A percentile compares a stretch with the other conserved stretches of the same genome.
These are phyloP conservation scores for Omphaloscelis lunosa DNA, from an alignment of 2,888 invertebrate species.

Conservation along the genomic window DNA sequence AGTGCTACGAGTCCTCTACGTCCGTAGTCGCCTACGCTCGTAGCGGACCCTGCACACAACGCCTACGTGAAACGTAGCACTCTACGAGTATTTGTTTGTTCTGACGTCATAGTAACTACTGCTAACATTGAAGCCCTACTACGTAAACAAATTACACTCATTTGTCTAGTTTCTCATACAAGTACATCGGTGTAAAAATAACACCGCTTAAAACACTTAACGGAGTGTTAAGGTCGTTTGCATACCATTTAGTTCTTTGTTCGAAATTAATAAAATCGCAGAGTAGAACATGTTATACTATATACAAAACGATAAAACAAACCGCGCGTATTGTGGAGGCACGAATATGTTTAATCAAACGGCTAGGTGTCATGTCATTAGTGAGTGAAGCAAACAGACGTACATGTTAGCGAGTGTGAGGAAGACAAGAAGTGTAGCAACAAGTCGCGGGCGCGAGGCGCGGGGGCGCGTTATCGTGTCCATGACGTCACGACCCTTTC, in stretches of 20 bases:
- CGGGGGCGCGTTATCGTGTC: constrained; percentile 86
- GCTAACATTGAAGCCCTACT: constrained; percentile 46
- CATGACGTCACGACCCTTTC: constrained; percentile 91
- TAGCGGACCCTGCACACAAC: constrained; percentile 64
- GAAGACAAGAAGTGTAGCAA: constrained; percentile 83
- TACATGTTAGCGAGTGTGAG: constrained; percentile 67
- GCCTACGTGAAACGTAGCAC: constrained; percentile 68
- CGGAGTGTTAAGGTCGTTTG: constrained; percentile 44
- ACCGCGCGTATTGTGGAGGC: constrained; percentile 70
- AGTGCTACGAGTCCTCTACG: constrained; percentile 66
- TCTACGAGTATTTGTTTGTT: constrained; percentile 44
- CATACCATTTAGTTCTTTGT: constrained; percentile 65
- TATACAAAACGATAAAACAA: constrained; percentile 72
- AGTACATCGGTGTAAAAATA: constrained; percentile 42
- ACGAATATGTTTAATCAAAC: constrained; percentile 77
- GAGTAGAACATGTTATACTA: constrained; percentile 67
- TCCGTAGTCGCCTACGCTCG: constrained; percentile 68
- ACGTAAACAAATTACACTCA: constrained; percentile 49
- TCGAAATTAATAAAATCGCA: constrained; percentile 65
- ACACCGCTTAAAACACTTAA: constrained; percentile 37
- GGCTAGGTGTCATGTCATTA: constrained; percentile 78
- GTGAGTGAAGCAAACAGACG: constrained; percentile 81
- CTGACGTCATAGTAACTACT: constrained; percentile 58
- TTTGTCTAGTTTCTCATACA: constrained; percentile 43
- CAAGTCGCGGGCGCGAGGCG: constrained; percentile 80